Evolutionary conservation across 2,888 invertebrate species (phyloP), one percentile per base, ranked within the genome.

Genomic region (Acronicta psi): DNA sequence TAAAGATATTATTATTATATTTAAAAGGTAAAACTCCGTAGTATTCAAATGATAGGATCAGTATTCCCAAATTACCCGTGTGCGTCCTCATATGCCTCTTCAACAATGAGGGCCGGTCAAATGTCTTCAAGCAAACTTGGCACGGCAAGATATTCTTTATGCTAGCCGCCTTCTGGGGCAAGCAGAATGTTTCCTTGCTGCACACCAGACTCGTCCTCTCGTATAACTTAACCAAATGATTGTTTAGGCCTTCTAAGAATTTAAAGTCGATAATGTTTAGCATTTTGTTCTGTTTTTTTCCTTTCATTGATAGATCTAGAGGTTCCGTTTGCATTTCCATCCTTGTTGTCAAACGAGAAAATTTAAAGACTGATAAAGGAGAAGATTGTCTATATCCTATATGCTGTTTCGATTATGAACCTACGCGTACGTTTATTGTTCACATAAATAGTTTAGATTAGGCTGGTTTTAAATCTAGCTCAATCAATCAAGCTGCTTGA

Each of bases 81-180:
- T 96, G 96, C 0, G 96, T 96, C 49, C 96, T 87, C 89, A 96
- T 94, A 78, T 96, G 96, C 64, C 96, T 85, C 73, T 96, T 96
- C 65, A 96, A 80, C 56, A 96, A 81, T 1, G 96, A 96, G 0
- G 96, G 96, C 43, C 96, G 87, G 75, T 96, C 96, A 75, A 96
- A 96, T 18, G 95, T 95, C 87, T 96, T 96, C 45, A 95, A 89
- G 75, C 96, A 96, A 0, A 95, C 95, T 40, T 95, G 95, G 76
- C 96, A 96, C 0, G 94, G 93, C 50, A 94, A 80, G 7, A 92
- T 84, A 37, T 89, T 92, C 80, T 93, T 93, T 60, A 81, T 53
- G 51, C 68, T 69, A 5, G 43, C 50, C 2, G 56, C 14, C 58
- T 81, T 78, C 47, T 78, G 82, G 0, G 82, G 78, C 16, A 79